phyloP scores from a whole-genome alignment of 1,140 invertebrate species.

The Aphidius ervi region DNA sequence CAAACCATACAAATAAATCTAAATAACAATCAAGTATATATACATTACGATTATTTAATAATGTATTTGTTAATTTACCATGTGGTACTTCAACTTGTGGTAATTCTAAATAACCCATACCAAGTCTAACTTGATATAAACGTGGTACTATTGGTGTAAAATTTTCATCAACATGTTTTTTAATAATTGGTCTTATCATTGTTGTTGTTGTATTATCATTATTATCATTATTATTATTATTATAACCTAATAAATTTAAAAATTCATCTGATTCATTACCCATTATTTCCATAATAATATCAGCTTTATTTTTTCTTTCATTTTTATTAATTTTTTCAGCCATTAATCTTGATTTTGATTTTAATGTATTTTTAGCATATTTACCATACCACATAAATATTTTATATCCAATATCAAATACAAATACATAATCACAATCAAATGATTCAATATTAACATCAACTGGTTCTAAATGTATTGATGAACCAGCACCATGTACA shows the following conservation, averaged over 20 bases:
- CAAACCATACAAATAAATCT: slow-evolving; percentile 99
- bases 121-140: slow-evolving; percentile 90
- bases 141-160: slow-evolving; percentile 74
- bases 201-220: neutral
- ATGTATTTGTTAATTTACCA: slow-evolving; percentile 66
- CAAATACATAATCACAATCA: slow-evolving; percentile 88
- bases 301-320: slow-evolving; percentile 92
- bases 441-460: slow-evolving; percentile 65
- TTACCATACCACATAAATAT: slow-evolving; percentile 93
- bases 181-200: slow-evolving; percentile 14
- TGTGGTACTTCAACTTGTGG: slow-evolving; percentile 89
- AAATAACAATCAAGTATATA: slow-evolving; percentile 95
- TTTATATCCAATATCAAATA: slow-evolving; percentile 82
- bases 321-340: slow-evolving; percentile 99
- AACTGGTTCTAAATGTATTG: slow-evolving; percentile 91
- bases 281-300: slow-evolving; percentile 82
- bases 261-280: slow-evolving; percentile 81
- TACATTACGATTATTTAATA: slow-evolving; percentile 90
- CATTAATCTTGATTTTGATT: slow-evolving; percentile 90
- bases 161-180: slow-evolving; percentile 80
- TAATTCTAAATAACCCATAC: slow-evolving; percentile 97
- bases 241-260: slow-evolving; percentile 66
- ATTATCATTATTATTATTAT: slow-evolving; percentile 27
- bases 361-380: slow-evolving; percentile 89
- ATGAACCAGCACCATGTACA: slow-evolving; percentile 81